A percentile compares a stretch with the other conserved stretches of the same genome.
phyloP scores from a whole-genome alignment of 2,113 vertebrate species.

The Corynorhinus townsendii region DNA sequence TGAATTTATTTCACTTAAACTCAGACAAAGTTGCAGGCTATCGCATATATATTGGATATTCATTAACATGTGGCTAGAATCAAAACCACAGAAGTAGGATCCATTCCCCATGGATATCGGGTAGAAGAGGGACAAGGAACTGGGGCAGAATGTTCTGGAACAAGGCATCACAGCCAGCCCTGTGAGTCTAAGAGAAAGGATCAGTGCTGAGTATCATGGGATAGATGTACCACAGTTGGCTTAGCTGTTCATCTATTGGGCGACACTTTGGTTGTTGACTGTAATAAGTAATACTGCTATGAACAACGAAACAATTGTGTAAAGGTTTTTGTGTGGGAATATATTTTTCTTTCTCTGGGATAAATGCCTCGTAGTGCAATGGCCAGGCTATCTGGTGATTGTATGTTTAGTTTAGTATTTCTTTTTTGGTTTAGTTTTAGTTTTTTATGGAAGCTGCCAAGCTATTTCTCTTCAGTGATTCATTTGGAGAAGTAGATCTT shows the following conservation, averaged over 20 bases:
- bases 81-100: neutral
- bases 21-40: neutral
- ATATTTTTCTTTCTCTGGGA: neutral
- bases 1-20: neutral
- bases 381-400: neutral
- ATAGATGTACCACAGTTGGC: neutral
- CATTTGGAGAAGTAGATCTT: neutral
- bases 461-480: neutral
- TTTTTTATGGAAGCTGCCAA: neutral
- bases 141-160: neutral
- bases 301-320: neutral
- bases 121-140: neutral
- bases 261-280: neutral
- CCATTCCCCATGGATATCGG: neutral
- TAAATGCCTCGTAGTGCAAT: neutral
- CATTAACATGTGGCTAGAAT: neutral
- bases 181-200: neutral
- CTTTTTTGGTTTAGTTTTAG: neutral
- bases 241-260: neutral
- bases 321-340: neutral
- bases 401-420: neutral
- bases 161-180: neutral
- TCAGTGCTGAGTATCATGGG: no score
- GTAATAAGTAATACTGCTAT: neutral
- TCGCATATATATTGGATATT: neutral